phyloP scores from a whole-genome alignment of 2,113 vertebrate genomes.

The Rostratula benghalensis region DNA sequence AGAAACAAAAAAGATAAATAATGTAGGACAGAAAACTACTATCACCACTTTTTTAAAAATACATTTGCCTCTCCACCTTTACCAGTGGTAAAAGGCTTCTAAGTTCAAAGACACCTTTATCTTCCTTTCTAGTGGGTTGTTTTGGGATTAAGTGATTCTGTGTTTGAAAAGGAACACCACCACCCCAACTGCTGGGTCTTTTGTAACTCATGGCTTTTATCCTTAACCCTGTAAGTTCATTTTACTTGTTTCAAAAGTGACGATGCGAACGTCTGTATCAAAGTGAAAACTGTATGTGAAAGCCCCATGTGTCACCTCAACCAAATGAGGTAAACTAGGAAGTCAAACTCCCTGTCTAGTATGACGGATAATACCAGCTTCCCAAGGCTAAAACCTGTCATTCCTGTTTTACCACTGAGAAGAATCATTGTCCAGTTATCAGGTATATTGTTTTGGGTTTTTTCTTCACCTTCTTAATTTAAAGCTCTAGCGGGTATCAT shows the following conservation, averaged over 20 bases:
- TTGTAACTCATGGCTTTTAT: constrained; percentile 4
- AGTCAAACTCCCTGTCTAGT: neutral
- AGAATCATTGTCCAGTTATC: constrained; percentile 30
- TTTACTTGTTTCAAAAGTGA: constrained; percentile 5
- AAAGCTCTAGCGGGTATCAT: neutral
- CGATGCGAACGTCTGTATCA: neutral
- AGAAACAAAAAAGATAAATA: neutral
- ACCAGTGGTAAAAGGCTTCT: neutral
- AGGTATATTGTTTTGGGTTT: neutral
- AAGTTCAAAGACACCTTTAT: constrained; percentile 30
- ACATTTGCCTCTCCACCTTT: neutral
- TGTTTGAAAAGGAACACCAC: neutral
- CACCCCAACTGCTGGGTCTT: neutral
- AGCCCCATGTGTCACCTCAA: neutral
- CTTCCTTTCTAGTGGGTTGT: neutral
- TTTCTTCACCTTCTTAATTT: neutral
- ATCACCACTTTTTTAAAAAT: neutral
- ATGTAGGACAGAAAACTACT: neutral
- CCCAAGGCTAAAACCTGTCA: neutral
- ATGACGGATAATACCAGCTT: constrained; percentile 26
- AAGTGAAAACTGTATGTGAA: neutral
- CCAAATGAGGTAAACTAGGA: neutral
- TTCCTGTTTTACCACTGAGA: constrained; percentile 28
- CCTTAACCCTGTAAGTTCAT: neutral
- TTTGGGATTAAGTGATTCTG: constrained; percentile 14